Evolutionary conservation across 2,888 invertebrate species (phyloP).

Genomic region (Sclerodermus sp.): DNA sequence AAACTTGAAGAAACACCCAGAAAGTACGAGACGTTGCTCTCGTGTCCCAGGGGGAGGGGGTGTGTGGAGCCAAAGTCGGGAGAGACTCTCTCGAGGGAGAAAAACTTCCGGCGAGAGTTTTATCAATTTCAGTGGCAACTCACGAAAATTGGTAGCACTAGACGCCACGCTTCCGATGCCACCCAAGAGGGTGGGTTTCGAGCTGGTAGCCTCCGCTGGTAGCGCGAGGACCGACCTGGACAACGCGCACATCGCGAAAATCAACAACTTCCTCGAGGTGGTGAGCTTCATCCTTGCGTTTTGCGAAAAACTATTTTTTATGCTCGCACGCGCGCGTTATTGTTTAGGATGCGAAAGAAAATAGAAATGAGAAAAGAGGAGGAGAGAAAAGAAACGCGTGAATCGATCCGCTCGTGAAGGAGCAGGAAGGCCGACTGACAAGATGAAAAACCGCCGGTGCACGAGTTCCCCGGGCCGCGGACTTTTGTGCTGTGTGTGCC

Average conservation of each 20-base stretch:
- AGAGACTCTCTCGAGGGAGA: no score
- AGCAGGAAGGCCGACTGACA: slow-evolving; percentile 40
- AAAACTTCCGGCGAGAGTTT: no score
- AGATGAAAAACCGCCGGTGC: slow-evolving; percentile 35
- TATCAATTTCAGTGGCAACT: no score
- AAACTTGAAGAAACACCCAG: no score
- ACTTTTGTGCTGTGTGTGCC: no score
- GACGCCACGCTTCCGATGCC: slow-evolving; percentile 46
- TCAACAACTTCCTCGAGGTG: not conserved
- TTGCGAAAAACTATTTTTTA: not conserved
- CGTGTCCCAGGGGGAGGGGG: no score
- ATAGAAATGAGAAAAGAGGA: not conserved
- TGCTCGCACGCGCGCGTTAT: no score
- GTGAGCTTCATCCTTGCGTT: not conserved
- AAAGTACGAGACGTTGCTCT: no score
- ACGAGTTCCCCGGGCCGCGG: slow-evolving; percentile 8
- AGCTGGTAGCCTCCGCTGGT: slow-evolving; percentile 23
- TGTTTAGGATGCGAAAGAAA: not conserved
- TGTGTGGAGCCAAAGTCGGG: no score
- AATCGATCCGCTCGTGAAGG: slow-evolving; percentile 27
- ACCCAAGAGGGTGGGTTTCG: slow-evolving; percentile 26
- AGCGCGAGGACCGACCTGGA: slow-evolving; percentile 9
- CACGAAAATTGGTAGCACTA: slow-evolving; percentile 45
- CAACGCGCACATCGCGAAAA: not conserved
- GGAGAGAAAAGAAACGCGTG: not conserved